phyloP scores from a whole-genome alignment of 2,797 vertebrate genomes.

The Gymnothorax javanicus region DNA sequence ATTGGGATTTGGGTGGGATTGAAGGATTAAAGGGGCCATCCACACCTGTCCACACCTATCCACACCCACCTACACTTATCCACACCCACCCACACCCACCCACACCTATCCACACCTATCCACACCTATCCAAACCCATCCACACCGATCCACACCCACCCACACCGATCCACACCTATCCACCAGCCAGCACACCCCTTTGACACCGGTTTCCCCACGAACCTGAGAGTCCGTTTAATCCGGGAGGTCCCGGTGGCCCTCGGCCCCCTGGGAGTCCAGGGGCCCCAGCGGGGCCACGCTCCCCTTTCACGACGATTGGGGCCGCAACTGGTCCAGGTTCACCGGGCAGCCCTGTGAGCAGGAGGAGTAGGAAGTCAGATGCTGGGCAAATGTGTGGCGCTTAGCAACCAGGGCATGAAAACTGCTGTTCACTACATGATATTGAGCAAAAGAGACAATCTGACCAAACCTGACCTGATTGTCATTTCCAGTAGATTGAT shows the following conservation, averaged over 20 bases:
- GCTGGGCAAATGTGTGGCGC: slow-evolving; percentile 50
- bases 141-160: not conserved
- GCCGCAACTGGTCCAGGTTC: slow-evolving; percentile 57
- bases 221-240: slow-evolving; percentile 57
- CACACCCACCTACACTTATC: too few relatives aligned
- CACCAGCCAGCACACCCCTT: not conserved
- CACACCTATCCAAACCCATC: too few relatives aligned
- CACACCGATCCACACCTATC: not conserved
- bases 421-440: not conserved
- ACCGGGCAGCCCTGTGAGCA: slow-evolving; percentile 76
- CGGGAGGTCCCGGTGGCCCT: slow-evolving; percentile 54
- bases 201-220: not conserved
- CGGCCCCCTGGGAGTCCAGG: slow-evolving; percentile 69
- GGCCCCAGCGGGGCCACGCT: slow-evolving; percentile 71
- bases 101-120: too few relatives aligned
- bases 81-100: too few relatives aligned
- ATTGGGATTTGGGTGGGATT: too few relatives aligned
- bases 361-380: slow-evolving; percentile 40
- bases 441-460: not conserved
- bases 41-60: too few relatives aligned
- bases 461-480: not conserved
- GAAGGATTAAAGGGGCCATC: too few relatives aligned
- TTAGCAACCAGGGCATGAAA: slow-evolving; percentile 45
- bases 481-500: not conserved
- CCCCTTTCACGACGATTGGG: slow-evolving; percentile 69